A percentile compares a stretch with the other conserved stretches of the same genome.
Conservation (phyloP, 2,888 invertebrate species). For the Baccha elongata region DNA sequence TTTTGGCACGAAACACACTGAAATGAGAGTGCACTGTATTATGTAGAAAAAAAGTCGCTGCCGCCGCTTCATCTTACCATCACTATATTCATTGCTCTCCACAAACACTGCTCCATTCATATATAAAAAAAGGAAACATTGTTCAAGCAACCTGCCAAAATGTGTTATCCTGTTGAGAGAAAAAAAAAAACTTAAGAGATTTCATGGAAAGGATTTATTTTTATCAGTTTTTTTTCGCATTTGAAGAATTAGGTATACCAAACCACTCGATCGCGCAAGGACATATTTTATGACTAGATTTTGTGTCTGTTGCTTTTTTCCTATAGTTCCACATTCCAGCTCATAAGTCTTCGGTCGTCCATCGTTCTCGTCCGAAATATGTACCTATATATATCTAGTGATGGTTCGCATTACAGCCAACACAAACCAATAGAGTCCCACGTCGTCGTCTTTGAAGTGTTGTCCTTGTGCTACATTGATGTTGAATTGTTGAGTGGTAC, state of each 20-base stretch:
- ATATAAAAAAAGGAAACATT: slow-evolving; percentile 32
- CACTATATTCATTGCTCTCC: neutral
- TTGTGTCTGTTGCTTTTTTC: slow-evolving; percentile 24
- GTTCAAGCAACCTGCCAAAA: slow-evolving; percentile 64
- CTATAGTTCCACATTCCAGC: no score
- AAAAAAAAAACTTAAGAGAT: slow-evolving; percentile 34
- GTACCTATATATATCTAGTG: no score
- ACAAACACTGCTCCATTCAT: neutral
- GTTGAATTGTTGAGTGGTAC: slow-evolving; percentile 20
- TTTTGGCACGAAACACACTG: slow-evolving; percentile 52
- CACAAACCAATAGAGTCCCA: neutral
- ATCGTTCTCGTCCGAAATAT: neutral
- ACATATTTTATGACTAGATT: slow-evolving; percentile 57
- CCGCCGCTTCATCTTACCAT: neutral
- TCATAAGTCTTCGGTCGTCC: neutral
- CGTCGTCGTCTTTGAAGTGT: neutral
- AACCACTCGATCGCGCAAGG: slow-evolving; percentile 44
- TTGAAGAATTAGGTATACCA: slow-evolving; percentile 49
- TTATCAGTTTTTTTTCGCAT: slow-evolving; percentile 40
- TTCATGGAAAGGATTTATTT: slow-evolving; percentile 58
- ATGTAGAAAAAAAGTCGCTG: slow-evolving; percentile 57
- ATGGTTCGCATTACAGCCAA: neutral
- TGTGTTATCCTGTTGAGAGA: slow-evolving; percentile 49
- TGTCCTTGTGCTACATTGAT: neutral
- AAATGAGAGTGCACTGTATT: slow-evolving; percentile 67